Evolutionary conservation across 2,113 vertebrate genomes (phyloP).

Genomic region (Micronycteris hirsuta): DNA sequence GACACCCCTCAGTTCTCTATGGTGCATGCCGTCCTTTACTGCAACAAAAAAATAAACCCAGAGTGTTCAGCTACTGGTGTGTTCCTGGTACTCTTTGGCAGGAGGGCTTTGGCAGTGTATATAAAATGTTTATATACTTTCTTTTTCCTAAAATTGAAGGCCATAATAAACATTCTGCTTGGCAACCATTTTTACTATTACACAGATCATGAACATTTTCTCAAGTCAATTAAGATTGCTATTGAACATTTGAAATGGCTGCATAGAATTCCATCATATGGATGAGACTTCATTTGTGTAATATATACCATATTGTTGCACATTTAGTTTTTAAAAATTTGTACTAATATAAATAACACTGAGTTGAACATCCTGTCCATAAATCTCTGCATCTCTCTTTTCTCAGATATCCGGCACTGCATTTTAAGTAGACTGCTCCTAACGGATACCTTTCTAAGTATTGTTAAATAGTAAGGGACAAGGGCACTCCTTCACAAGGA

Average conservation of each 20-base stretch:
- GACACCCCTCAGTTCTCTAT: neutral
- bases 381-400: neutral
- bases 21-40: neutral
- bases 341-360: constrained; percentile 6
- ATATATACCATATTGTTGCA: neutral
- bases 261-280: neutral
- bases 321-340: neutral
- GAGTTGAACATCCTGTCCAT: constrained; percentile 20
- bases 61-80: neutral
- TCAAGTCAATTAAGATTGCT: neutral
- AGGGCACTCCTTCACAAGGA: neutral
- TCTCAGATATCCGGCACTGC: neutral
- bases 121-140: neutral
- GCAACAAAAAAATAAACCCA: neutral
- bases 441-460: neutral
- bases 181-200: neutral
- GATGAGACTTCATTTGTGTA: constrained; percentile 7
- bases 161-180: neutral
- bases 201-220: constrained; percentile 9
- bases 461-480: constrained; percentile 21
- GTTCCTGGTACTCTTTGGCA: neutral
- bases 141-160: neutral
- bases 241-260: neutral
- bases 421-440: constrained; percentile 8
- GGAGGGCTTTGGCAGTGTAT: neutral